A percentile compares a stretch with the other conserved stretches of the same genome.
These are phyloP conservation scores for Agrypnia vestita DNA, from an alignment of 1,140 invertebrate species.

Conservation along the genomic window DNA sequence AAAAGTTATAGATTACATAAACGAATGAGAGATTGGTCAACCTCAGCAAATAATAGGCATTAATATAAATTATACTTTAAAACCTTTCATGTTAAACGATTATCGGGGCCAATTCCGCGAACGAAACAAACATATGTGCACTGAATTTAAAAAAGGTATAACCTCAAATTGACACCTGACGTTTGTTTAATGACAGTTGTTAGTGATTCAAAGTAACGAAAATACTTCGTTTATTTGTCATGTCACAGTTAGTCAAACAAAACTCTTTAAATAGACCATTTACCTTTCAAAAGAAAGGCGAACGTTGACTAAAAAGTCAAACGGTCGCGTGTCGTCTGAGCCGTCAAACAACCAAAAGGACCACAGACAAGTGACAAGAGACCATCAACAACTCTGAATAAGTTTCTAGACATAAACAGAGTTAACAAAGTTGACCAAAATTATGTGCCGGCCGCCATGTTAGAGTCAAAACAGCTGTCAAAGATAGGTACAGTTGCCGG, in stretches of 20 bases:
- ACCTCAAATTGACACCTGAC: constrained; percentile 21
- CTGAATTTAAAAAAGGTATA: constrained; percentile 26
- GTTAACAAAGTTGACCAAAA: too few species aligned
- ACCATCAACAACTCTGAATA: too few species aligned
- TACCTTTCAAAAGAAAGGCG: constrained; percentile 50
- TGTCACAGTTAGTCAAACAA: neutral
- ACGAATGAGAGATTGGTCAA: too few species aligned
- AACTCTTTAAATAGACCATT: constrained; percentile 12
- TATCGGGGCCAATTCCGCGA: neutral
- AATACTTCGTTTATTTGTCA: neutral
- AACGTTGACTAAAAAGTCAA: constrained; percentile 54
- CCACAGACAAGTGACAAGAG: constrained; percentile 20
- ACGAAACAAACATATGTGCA: constrained; percentile 33
- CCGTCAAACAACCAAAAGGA: constrained; percentile 32
- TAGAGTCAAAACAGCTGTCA: too few species aligned
- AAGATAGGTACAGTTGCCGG: too few species aligned
- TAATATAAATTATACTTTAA: neutral
- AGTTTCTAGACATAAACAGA: too few species aligned
- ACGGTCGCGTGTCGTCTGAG: constrained; percentile 48
- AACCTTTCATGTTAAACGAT: too few species aligned
- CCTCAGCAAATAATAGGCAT: too few species aligned
- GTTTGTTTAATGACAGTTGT: constrained; percentile 28
- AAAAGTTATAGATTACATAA: neutral
- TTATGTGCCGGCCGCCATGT: too few species aligned
- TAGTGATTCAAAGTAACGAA: neutral